A percentile compares a stretch with the other conserved stretches of the same genome.
These are phyloP conservation scores for Gyps fulvus DNA, from an alignment of 2,113 vertebrate species.

Conservation along the genomic window DNA sequence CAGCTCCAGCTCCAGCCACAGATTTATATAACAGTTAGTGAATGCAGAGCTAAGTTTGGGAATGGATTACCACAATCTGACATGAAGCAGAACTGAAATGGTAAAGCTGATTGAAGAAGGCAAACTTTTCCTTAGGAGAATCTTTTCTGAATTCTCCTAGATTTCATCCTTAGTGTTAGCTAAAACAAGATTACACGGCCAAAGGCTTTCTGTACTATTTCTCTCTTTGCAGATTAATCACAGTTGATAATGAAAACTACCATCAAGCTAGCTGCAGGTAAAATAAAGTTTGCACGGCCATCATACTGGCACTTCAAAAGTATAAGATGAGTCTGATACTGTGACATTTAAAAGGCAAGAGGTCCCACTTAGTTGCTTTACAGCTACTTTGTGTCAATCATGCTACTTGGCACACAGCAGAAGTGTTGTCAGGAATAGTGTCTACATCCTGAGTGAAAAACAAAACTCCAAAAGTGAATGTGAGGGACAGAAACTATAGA, in stretches of 20 bases:
- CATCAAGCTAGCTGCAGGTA: background rate
- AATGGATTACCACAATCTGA: background rate
- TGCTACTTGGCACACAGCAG: background rate
- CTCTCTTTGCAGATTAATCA: background rate
- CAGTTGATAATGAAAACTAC: background rate
- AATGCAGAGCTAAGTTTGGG: background rate
- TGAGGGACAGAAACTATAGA: conserved; percentile 65
- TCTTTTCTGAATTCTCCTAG: background rate
- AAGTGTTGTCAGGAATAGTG: background rate
- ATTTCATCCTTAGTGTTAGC: background rate
- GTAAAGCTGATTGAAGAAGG: background rate
- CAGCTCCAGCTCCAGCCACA: background rate
- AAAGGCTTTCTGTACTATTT: background rate
- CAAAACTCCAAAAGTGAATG: conserved; percentile 29
- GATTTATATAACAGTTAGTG: background rate
- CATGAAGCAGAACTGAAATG: background rate
- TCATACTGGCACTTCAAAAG: background rate
- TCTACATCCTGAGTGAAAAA: conserved; percentile 11
- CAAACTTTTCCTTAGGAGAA: background rate
- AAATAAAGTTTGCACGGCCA: background rate
- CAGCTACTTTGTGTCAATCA: background rate
- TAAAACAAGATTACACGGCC: background rate
- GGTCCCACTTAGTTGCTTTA: conserved; percentile 2
- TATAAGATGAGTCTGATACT: background rate
- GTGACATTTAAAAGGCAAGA: background rate